Percentiles rank a stretch among this genome's conserved stretches.
Conservation (phyloP, 2,797 vertebrate genomes). For the Silurus aristotelis region DNA sequence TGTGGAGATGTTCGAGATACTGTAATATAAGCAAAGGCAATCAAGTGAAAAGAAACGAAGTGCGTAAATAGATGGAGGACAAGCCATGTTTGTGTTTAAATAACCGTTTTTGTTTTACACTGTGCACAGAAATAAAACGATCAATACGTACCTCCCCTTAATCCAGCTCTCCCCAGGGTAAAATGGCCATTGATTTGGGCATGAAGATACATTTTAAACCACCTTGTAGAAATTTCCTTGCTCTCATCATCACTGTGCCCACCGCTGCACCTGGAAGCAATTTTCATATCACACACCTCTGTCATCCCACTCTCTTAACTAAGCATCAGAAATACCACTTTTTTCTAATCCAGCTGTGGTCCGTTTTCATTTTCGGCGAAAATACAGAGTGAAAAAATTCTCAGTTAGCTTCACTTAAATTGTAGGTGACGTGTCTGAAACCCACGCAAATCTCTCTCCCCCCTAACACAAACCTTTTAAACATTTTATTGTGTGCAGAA, state of each 20-base stretch:
- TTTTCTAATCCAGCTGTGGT: not conserved
- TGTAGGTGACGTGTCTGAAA: not conserved
- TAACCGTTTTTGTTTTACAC: not conserved
- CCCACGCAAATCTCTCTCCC: too few relatives aligned
- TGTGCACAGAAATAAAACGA: not conserved
- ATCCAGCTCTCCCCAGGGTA: not conserved
- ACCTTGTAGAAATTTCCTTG: not conserved
- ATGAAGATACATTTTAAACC: not conserved
- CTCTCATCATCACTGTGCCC: constrained; percentile 9
- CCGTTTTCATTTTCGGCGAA: not conserved
- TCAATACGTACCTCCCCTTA: not conserved
- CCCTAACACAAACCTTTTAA: not conserved
- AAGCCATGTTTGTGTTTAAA: not conserved
- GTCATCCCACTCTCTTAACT: constrained; percentile 20
- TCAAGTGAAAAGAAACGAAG: not conserved
- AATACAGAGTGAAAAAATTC: not conserved
- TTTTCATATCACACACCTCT: constrained; percentile 39
- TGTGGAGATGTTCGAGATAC: not conserved
- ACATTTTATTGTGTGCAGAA: constrained; percentile 70
- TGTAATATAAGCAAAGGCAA: not conserved
- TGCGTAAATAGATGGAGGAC: not conserved
- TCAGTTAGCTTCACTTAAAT: not conserved
- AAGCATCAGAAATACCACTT: not conserved
- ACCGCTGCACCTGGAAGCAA: constrained; percentile 41
- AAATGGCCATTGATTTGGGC: not conserved